A percentile compares a stretch with the other conserved stretches of the same genome.
phyloP scores from a whole-genome alignment of 2,797 vertebrate genomes.

The Sebastes jordani region DNA sequence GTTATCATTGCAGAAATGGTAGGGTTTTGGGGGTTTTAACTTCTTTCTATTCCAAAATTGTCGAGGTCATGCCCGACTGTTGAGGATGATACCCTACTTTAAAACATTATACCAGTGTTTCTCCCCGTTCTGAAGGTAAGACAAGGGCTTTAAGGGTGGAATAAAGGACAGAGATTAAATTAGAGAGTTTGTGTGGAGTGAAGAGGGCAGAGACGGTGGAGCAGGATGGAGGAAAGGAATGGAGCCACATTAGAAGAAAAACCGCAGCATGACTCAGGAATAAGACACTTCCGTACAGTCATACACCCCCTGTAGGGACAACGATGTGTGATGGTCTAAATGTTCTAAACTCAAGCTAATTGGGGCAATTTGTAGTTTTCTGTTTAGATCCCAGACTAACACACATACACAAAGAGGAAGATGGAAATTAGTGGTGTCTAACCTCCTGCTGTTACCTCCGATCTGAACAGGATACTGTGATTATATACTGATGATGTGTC shows the following conservation, averaged over 20 bases:
- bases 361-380: neutral
- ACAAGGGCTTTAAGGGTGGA: no score
- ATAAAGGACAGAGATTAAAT: neutral
- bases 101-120: no score
- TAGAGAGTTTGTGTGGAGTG: neutral
- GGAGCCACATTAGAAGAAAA: neutral
- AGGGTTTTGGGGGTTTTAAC: no score
- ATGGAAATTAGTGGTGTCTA: neutral
- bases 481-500: neutral
- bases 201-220: neutral
- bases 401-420: no score
- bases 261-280: neutral
- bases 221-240: neutral
- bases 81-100: no score
- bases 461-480: neutral
- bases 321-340: neutral
- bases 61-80: no score
- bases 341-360: neutral
- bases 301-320: neutral
- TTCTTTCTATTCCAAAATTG: no score
- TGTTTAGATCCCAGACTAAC: neutral
- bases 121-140: no score
- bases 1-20: no score
- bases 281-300: neutral
- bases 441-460: neutral